phyloP scores from a whole-genome alignment of 2,888 invertebrate genomes.

The Villa cingulata region DNA sequence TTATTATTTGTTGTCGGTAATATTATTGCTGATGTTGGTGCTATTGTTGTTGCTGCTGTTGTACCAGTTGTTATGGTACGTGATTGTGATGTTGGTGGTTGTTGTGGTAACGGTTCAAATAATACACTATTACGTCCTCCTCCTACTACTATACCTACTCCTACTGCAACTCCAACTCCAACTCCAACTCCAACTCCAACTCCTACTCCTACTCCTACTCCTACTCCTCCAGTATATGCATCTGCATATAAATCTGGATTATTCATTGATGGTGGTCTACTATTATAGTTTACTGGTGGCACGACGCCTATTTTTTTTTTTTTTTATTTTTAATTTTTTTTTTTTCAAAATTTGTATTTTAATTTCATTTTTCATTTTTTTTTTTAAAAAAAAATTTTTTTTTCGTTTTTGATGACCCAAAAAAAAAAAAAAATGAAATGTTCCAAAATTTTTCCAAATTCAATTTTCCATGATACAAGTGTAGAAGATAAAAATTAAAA shows the following conservation, averaged over 20 bases:
- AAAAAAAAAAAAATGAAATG: too few species aligned
- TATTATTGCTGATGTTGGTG: neutral
- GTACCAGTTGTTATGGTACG: neutral
- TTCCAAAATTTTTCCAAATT: too few species aligned
- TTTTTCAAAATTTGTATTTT: neutral
- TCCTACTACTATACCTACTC: too few species aligned
- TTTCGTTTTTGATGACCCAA: neutral
- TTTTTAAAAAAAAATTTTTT: neutral
- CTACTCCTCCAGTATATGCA: slow-evolving; percentile 35
- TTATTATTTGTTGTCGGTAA: slow-evolving; percentile 17
- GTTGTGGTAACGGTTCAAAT: slow-evolving; percentile 28
- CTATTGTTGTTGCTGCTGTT: neutral
- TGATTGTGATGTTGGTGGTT: slow-evolving; percentile 16
- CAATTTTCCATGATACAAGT: too few species aligned
- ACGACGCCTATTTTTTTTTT: slow-evolving; percentile 26
- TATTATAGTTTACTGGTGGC: slow-evolving; percentile 36
- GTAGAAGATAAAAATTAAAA: too few species aligned
- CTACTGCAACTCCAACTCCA: too few species aligned
- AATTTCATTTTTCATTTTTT: neutral
- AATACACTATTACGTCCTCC: slow-evolving; percentile 22
- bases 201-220: slow-evolving; percentile 22
- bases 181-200: too few species aligned
- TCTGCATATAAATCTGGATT: slow-evolving; percentile 29
- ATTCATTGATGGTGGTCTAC: slow-evolving; percentile 31
- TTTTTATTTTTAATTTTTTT: neutral